Evolutionary conservation across 2,888 invertebrate genomes (phyloP), one percentile per base, ranked within the genome.

Genomic region (Pimpla rufipes): DNA sequence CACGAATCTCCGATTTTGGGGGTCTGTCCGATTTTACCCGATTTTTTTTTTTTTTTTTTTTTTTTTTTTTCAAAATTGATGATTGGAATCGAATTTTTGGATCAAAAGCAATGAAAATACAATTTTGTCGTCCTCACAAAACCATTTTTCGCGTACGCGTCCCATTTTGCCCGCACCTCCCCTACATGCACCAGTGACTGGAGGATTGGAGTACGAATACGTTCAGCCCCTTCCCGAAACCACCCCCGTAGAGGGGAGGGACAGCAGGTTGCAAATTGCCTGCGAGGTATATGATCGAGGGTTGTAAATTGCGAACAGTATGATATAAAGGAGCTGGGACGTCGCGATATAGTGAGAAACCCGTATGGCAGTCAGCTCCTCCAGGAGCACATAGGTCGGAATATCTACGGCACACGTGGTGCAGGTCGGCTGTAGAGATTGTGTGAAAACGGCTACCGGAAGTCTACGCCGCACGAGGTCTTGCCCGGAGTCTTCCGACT

Each of bases 401-500:
- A n/a, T 29, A 29, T 59, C 11, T 37, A 59, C 4, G 16, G 11
- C 52, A 23, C 35, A 45, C 29, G 55, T 42, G 1, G 40, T 62
- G 18, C 57, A 71, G 40, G 29, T 74, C 29, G n/a, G 45, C 42
- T 42, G 45, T 57, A 73, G 35, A 81, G 64, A 78, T 81, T 73
- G 70, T 45, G 81, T 81, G 84, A 81, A 84, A 84, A 81, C 81
- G 81, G 78, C 23, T 37, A 81, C 35, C 80, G 84, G 80, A 81
- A 81, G 81, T 81, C 73, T 57, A 59, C 78, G 62, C 84, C 64
- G 75, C 81, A 74, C 62, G 84, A 81, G 70, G 64, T 84, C 84
- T 75, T 78, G 74, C 62, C 81, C 74, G 16, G 62, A 78, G 81
- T 78, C 84, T 81, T 84, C 84, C 84, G 81, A 84, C 74, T 83